Conservation (phyloP, 1,140 invertebrate species). For the Monochamus saltuarius region DNA sequence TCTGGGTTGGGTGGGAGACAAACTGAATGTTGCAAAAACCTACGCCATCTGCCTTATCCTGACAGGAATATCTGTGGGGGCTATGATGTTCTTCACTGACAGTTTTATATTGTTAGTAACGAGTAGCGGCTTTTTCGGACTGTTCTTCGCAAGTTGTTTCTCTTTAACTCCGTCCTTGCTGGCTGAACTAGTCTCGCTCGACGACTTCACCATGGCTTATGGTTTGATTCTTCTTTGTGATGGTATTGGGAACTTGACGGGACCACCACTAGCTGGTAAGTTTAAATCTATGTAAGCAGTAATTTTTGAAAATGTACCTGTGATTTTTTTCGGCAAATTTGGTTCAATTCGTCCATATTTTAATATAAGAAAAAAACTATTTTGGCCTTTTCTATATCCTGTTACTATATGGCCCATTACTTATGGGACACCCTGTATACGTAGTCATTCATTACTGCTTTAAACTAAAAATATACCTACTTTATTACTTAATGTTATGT, state of each 20-base stretch:
- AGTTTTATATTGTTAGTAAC: slow-evolving; percentile 61
- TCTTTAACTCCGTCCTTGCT: slow-evolving; percentile 85
- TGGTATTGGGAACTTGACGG: slow-evolving; percentile 66
- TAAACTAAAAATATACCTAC: background rate
- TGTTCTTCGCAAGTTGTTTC: slow-evolving; percentile 84
- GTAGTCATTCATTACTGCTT: background rate
- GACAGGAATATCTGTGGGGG: slow-evolving; percentile 69
- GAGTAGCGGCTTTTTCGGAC: slow-evolving; percentile 70
- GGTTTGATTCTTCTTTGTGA: slow-evolving; percentile 83
- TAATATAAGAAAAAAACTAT: no score
- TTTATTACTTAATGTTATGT: no score
- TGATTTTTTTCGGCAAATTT: no score
- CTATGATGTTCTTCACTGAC: slow-evolving; percentile 67
- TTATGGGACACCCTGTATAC: background rate
- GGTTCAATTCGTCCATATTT: no score
- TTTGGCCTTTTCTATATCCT: no score
- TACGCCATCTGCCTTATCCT: slow-evolving; percentile 75
- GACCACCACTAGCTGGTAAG: slow-evolving; percentile 61
- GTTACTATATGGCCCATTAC: no score
- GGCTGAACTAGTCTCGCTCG: slow-evolving; percentile 75
- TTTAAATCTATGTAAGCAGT: background rate
- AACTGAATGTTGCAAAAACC: slow-evolving; percentile 76
- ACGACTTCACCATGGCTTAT: slow-evolving; percentile 84
- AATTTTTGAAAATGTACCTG: background rate
- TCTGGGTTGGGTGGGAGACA: slow-evolving; percentile 86